These are phyloP conservation scores for Theocolax elegans DNA, from an alignment of 1,140 invertebrate species.

Conservation along the genomic window DNA sequence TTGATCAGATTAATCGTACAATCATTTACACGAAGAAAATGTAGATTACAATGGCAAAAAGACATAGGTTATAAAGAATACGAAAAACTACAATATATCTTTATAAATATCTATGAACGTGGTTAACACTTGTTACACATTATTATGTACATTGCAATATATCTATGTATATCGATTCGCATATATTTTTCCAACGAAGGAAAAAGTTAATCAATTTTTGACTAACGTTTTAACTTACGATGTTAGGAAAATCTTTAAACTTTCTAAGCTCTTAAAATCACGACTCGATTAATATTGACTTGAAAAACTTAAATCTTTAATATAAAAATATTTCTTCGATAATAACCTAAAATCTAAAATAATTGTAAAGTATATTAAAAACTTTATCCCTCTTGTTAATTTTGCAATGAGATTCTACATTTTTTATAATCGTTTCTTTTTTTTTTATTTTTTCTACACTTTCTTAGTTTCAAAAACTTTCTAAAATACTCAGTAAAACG, in stretches of 20 bases:
- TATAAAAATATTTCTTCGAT: conserved; percentile 33
- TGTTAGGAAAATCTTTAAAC: neutral
- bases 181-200: conserved; percentile 86
- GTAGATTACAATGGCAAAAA: conserved; percentile 22
- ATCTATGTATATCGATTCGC: conserved; percentile 59
- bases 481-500: neutral
- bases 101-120: conserved; percentile 71
- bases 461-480: neutral
- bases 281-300: neutral
- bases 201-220: neutral
- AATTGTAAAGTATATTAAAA: too few relatives aligned
- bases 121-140: conserved; percentile 70
- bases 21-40: conserved; percentile 36
- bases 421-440: neutral
- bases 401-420: neutral
- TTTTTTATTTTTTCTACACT: neutral
- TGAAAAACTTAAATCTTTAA: conserved; percentile 17
- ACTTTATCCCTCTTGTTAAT: neutral
- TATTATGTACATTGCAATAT: conserved; percentile 57
- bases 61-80: conserved; percentile 73
- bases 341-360: neutral
- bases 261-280: conserved; percentile 13
- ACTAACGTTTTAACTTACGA: neutral
- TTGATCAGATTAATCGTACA: conserved; percentile 9
- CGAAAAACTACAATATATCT: conserved; percentile 70